Evolutionary conservation across 2,888 invertebrate species (phyloP), one percentile per base, ranked within the genome.

Genomic region (Zootermopsis nevadensis): DNA sequence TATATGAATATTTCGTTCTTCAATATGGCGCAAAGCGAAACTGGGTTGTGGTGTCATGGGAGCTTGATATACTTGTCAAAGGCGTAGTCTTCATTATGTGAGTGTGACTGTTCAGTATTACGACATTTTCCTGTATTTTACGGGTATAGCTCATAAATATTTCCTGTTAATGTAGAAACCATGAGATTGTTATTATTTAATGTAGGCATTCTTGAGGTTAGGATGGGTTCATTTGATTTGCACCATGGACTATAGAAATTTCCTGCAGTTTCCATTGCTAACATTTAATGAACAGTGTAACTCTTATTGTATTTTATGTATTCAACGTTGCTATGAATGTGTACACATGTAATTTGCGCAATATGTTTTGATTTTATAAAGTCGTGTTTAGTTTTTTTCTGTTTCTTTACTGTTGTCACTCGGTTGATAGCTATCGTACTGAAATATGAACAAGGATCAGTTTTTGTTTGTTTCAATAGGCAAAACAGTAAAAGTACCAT

Each of bases 1-100:
- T 48, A 15, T 48, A n/a, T 8, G 27, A 60, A 60, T 60, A n/a
- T 60, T 8, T 6, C 7, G 4, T 19, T 31, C 10, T 69, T 22
- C 69, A 69, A 69, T 69, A 69, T 69, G 69, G 69, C 69, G 69
- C 33, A 19, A 30, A 69, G 69, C 69, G 69, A 69, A 33, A 33
- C 22, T 69, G 22, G 22, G 33, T 69, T 69, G 30, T 33, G 30
- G 67, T 67, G 31, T 22, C 22, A 22, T 33, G 69, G 69, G 69
- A 33, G 33, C 33, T 31, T 33, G 69, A 69, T 69, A 33, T 15
- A 69, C 22, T 69, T 69, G 69, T 69, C 31, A 69, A 69, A 69
- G 22, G 24, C 33, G 4, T 69, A 69, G 22, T 33, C 22, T 69
- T 22, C 30, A 33, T 69, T 31, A 69, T 69, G 69, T 69, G 33